These are phyloP conservation scores for Ceratoteleas bidentatus DNA, from an alignment of 1,140 invertebrate genomes.

Conservation along the genomic window DNA sequence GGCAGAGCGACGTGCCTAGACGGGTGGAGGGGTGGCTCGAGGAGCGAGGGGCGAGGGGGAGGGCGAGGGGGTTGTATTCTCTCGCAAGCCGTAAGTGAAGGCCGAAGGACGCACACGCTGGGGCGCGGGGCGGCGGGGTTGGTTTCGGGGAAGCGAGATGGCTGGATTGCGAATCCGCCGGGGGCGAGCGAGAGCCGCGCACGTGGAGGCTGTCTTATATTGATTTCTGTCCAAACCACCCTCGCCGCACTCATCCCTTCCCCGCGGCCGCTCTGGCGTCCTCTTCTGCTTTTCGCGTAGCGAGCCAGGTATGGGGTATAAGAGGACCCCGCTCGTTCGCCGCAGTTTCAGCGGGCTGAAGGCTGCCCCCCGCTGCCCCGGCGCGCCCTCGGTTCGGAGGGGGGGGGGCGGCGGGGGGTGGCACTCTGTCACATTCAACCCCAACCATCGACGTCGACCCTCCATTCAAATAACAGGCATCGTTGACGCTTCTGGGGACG, in stretches of 20 bases:
- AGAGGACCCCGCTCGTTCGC: conserved; percentile 70
- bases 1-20: not conserved
- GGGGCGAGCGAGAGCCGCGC: conserved; percentile 58
- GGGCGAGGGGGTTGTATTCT: conserved; percentile 38
- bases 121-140: conserved; percentile 22
- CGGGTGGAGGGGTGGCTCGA: too few relatives aligned
- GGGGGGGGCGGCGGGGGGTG: conserved; percentile 59
- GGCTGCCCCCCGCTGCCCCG: conserved; percentile 60
- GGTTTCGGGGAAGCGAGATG: conserved; percentile 9
- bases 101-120: conserved; percentile 51
- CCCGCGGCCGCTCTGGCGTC: conserved; percentile 23
- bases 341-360: conserved; percentile 77
- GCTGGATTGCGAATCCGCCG: not conserved
- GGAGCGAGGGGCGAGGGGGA: conserved; percentile 13
- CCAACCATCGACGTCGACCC: conserved; percentile 69
- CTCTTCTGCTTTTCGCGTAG: conserved; percentile 59
- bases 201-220: conserved; percentile 80
- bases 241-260: conserved; percentile 56
- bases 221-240: conserved; percentile 81
- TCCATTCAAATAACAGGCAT: conserved; percentile 80
- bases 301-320: conserved; percentile 71
- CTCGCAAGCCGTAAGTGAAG: conserved; percentile 56
- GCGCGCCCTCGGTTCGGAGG: conserved; percentile 24
- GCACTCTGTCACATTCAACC: conserved; percentile 81
- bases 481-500: conserved; percentile 67